Evolutionary conservation across 2,113 vertebrate species (phyloP).

Genomic region (Dascyllus trimaculatus): DNA sequence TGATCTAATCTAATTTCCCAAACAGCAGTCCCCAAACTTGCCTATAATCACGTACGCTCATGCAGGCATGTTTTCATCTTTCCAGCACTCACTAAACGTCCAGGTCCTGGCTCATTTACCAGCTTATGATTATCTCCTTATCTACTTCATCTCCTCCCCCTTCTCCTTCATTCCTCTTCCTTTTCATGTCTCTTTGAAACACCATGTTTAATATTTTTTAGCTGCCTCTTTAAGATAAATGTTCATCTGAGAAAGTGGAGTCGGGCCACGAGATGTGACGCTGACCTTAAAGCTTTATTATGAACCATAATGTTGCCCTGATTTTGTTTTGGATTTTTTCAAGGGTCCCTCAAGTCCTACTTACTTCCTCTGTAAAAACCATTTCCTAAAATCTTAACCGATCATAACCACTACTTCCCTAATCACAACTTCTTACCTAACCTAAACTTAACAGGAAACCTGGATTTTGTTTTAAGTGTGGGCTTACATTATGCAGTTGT

Average conservation of each 20-base stretch:
- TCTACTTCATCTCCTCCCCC: not conserved
- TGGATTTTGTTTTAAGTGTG: not conserved
- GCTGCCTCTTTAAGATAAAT: constrained; percentile 8
- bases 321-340: constrained; percentile 35
- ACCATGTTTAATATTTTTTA: constrained; percentile 18
- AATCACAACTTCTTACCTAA: not conserved
- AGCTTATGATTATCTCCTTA: not conserved
- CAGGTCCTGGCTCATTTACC: not conserved
- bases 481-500: not conserved
- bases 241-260: not conserved
- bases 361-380: not conserved
- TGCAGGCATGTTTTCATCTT: not conserved
- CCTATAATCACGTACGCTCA: not conserved
- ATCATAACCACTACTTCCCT: not conserved
- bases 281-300: constrained; percentile 32
- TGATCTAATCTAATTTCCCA: not conserved
- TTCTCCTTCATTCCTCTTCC: not conserved
- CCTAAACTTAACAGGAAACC: not conserved
- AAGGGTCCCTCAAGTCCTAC: not conserved
- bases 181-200: constrained; percentile 20
- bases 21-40: not conserved
- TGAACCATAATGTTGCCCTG: not conserved
- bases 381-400: too few species aligned
- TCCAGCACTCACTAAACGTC: constrained; percentile 1
- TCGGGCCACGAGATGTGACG: constrained; percentile 35